phyloP scores from a whole-genome alignment of 2,113 vertebrate genomes.

The Callospermophilus lateralis region DNA sequence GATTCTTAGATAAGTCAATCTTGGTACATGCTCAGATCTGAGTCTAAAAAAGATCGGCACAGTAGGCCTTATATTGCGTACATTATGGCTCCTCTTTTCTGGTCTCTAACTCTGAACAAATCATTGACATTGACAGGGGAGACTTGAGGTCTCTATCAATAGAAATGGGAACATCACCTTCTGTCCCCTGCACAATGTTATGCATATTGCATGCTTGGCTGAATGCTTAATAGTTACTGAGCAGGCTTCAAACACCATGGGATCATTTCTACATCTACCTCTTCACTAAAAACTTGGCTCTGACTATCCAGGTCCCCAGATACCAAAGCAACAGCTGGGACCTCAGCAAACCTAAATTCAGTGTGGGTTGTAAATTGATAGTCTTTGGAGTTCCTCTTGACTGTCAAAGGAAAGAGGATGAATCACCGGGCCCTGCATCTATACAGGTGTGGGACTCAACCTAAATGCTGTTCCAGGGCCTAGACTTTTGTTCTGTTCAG shows the following conservation, averaged over 20 bases:
- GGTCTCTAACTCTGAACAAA: neutral
- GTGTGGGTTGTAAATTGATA: neutral
- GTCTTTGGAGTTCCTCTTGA: neutral
- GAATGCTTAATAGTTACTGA: neutral
- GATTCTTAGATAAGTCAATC: neutral
- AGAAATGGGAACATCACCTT: constrained; percentile 59
- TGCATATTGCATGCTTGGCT: constrained; percentile 25
- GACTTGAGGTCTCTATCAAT: neutral
- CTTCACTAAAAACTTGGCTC: neutral
- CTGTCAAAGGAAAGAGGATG: neutral
- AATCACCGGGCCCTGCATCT: neutral
- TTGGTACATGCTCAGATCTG: neutral
- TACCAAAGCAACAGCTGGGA: neutral
- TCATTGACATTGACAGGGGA: neutral
- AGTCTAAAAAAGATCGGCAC: neutral
- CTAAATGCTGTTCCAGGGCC: neutral
- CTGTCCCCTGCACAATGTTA: neutral
- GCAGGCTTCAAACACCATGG: neutral
- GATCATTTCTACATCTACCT: neutral
- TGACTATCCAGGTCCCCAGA: neutral
- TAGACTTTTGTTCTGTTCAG: neutral
- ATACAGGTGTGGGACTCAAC: neutral
- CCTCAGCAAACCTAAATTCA: neutral
- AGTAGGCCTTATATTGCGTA: neutral
- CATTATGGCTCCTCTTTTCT: neutral